Evolutionary conservation across 2,113 vertebrate species (phyloP).

Genomic region (Steatornis caripensis): DNA sequence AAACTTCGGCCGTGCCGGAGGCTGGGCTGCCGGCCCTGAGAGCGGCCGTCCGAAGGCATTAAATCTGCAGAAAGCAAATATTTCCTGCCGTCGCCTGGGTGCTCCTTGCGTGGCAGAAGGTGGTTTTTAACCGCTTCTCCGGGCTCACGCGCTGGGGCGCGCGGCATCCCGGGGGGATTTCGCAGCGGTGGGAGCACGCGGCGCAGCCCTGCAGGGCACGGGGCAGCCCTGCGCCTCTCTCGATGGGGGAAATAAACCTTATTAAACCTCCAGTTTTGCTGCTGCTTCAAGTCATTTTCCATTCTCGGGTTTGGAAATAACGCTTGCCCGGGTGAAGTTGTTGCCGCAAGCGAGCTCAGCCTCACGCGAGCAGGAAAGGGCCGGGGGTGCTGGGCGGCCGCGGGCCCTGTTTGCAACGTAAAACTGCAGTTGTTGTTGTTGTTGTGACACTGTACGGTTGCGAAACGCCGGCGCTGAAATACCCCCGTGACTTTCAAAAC

Average conservation of each 20-base stretch:
- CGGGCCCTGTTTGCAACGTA: neutral
- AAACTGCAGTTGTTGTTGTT: neutral
- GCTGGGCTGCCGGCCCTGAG: neutral
- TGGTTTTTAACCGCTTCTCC: neutral
- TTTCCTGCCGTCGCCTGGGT: neutral
- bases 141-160: fast-evolving
- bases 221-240: neutral
- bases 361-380: neutral
- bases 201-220: fast-evolving
- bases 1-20: constrained; percentile 1
- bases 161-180: neutral
- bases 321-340: neutral
- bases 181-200: neutral
- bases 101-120: neutral
- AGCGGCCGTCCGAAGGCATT: neutral
- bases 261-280: neutral
- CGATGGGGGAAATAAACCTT: fast-evolving
- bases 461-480: neutral
- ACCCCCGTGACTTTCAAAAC: neutral
- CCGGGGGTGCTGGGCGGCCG: neutral
- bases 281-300: neutral
- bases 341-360: neutral
- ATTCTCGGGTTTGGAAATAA: neutral
- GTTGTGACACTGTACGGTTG: neutral
- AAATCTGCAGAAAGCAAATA: neutral